phyloP scores from a whole-genome alignment of 2,113 vertebrate species.

The Phyllostomus discolor region DNA sequence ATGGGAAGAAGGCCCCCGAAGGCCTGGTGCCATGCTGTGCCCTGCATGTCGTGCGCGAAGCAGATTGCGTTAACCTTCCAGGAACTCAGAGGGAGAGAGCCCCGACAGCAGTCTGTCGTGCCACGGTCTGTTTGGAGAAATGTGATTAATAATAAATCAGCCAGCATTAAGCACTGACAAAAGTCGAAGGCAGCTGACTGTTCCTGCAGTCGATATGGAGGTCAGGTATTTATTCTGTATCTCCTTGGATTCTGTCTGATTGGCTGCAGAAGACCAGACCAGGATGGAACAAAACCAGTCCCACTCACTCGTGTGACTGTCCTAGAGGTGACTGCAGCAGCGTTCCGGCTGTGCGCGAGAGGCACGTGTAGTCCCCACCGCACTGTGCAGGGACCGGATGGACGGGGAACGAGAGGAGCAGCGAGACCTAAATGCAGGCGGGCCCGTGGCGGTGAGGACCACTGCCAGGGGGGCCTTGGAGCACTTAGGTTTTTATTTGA shows the following conservation, averaged over 20 bases:
- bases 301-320: neutral
- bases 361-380: neutral
- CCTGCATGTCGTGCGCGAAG: neutral
- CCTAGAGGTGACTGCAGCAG: neutral
- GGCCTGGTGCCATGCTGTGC: neutral
- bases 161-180: neutral
- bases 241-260: neutral
- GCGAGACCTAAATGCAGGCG: neutral
- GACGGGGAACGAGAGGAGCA: neutral
- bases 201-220: neutral
- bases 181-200: neutral
- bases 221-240: neutral
- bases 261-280: neutral
- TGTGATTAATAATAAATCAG: slow-evolving; percentile 18
- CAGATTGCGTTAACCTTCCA: neutral
- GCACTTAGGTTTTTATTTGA: neutral
- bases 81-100: neutral
- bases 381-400: neutral
- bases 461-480: neutral
- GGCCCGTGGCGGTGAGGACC: neutral
- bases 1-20: neutral
- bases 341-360: neutral
- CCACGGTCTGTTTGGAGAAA: neutral
- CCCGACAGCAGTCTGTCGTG: neutral
- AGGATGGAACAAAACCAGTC: neutral